Percentiles rank a stretch among this genome's conserved stretches.
Evolutionary conservation across 2,113 vertebrate species (phyloP).

Genomic region (Pholis gunnellus): DNA sequence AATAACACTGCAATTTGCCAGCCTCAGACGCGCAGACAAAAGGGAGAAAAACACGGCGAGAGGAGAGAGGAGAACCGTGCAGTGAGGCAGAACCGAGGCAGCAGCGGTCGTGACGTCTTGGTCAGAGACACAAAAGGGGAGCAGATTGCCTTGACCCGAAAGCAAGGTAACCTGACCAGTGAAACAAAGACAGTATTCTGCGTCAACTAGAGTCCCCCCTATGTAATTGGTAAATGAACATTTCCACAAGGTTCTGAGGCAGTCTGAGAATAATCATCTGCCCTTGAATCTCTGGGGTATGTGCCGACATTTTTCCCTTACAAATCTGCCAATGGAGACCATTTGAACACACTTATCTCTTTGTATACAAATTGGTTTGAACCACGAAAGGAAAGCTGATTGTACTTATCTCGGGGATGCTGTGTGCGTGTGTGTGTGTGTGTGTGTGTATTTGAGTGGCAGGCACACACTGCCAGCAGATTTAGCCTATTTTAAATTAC

Average conservation of each 20-base stretch:
- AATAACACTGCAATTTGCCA: background rate
- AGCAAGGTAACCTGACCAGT: background rate
- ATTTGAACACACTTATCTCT: slow-evolving; percentile 55
- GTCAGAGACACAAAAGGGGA: background rate
- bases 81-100: background rate
- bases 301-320: background rate
- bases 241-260: background rate
- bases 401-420: slow-evolving; percentile 46
- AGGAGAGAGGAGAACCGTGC: background rate
- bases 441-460: slow-evolving; percentile 57
- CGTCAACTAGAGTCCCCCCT: background rate
- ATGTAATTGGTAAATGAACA: slow-evolving; percentile 6
- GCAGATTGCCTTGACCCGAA: background rate
- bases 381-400: slow-evolving; percentile 52
- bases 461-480: slow-evolving; percentile 52
- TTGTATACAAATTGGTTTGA: slow-evolving; percentile 65
- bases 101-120: background rate
- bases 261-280: slow-evolving; percentile 26
- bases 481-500: slow-evolving; percentile 62
- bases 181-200: background rate
- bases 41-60: background rate
- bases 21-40: background rate
- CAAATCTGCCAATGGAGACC: slow-evolving; percentile 35
- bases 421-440: slow-evolving; percentile 38
- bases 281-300: slow-evolving; percentile 39